Conservation (phyloP, 2,113 vertebrate genomes). For the Neomonachus schauinslandi region DNA sequence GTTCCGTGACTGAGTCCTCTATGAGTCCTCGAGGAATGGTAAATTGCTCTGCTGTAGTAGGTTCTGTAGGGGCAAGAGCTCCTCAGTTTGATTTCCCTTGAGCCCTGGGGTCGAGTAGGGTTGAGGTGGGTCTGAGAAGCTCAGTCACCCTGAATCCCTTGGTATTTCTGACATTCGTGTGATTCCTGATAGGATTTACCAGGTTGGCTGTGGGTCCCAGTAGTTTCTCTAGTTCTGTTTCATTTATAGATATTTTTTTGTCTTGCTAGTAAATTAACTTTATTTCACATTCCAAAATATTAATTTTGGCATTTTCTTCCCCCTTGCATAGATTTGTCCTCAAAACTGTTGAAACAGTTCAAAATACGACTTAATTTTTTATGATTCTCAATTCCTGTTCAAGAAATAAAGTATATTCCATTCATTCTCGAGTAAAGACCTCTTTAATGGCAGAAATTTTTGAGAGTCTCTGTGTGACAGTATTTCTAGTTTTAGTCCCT, state of each 20-base stretch:
- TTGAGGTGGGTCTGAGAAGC: neutral
- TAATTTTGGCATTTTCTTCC: constrained; percentile 46
- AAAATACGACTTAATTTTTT: constrained; percentile 46
- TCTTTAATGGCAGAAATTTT: neutral
- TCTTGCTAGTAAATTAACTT: constrained; percentile 34
- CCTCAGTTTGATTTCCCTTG: neutral
- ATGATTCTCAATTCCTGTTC: neutral
- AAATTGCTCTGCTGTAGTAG: neutral
- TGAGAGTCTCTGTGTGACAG: neutral
- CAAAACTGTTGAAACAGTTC: constrained; percentile 43
- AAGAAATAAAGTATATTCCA: constrained; percentile 33
- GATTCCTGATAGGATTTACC: neutral
- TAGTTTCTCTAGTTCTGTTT: constrained; percentile 10
- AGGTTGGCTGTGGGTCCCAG: neutral
- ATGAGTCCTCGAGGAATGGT: neutral
- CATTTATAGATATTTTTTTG: neutral
- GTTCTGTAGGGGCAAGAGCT: neutral
- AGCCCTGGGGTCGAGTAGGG: neutral
- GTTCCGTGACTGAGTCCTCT: neutral
- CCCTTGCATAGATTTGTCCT: neutral
- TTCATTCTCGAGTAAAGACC: neutral
- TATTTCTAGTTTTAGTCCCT: constrained; percentile 38
- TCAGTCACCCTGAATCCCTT: neutral
- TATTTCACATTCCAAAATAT: constrained; percentile 1
- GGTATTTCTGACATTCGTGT: neutral